These are phyloP conservation scores for Halocynthia roretzi DNA, from an alignment of 23 tunicate genomes.

Conservation along the genomic window DNA sequence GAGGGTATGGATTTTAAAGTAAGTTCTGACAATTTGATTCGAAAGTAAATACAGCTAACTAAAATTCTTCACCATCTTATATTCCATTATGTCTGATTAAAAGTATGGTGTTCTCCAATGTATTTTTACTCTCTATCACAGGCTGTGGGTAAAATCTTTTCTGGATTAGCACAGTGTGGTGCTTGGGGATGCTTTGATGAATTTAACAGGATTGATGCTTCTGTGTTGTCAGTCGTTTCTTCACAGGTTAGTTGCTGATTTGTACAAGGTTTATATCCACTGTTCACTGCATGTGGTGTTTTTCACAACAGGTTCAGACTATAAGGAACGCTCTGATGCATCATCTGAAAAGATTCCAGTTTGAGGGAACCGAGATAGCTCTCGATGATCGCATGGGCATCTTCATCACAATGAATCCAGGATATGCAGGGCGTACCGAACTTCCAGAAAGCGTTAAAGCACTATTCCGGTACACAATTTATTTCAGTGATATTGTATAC, in stretches of 20 bases:
- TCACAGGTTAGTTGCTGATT: constrained; percentile 50
- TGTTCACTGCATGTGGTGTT: not conserved
- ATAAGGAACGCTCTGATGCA: constrained; percentile 93
- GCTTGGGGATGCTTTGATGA: constrained; percentile 99
- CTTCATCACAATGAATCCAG: constrained; percentile 99
- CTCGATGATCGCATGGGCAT: constrained; percentile 90
- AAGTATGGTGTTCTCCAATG: not conserved
- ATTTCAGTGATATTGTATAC: too few relatives aligned
- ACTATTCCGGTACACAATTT: constrained; percentile 52
- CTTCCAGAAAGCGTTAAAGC: constrained; percentile 97
- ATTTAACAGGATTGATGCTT: constrained; percentile 94
- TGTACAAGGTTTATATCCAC: not conserved
- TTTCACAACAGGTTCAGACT: constrained; percentile 62
- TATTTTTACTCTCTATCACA: constrained; percentile 8
- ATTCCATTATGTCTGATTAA: not conserved
- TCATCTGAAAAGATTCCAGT: constrained; percentile 80
- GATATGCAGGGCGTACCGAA: constrained; percentile 99
- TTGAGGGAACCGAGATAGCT: constrained; percentile 97
- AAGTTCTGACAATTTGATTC: not conserved
- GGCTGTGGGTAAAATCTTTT: constrained; percentile 99
- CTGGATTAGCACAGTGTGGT: constrained; percentile 97
- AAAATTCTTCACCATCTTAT: not conserved
- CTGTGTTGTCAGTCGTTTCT: constrained; percentile 97
- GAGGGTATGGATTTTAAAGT: constrained; percentile 99
- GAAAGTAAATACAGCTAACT: not conserved